Evolutionary conservation across 2,888 invertebrate species (phyloP), one percentile per base, ranked within the genome.

Genomic region (Lycophotia porphyrea): DNA sequence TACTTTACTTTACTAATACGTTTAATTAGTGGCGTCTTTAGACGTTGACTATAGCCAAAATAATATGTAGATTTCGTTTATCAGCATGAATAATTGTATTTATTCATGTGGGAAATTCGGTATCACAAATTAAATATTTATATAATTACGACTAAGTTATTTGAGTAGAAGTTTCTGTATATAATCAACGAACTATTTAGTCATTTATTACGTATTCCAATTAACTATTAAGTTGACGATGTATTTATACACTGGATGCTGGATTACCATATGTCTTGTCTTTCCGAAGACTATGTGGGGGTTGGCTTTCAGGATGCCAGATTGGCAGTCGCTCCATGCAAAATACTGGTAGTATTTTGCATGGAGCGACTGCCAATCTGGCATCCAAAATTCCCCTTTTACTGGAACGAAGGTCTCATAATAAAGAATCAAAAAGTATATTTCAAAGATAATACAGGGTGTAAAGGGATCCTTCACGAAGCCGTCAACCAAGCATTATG

Each of bases 1-100:
- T 24, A 75, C 18, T n/a, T n/a, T n/a, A n/a, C n/a, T n/a, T n/a
- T n/a, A 39, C 34, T 61, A 31, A 72, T 31, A 74, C 31, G 5
- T 47, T 76, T 31, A 36, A n/a, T 21, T 44, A 52, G 5, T 42
- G 44, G 68, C 49, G 61, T 52, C 75, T 61, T 27, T 36, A n/a
- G 13, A 27, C 39, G 31, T 52, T 36, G 8, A 34, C 24, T 8
- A 63, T 36, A 24, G 13, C 47, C 27, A 34, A 49, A 18, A 39
- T 70, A 36, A 24, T 49, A 71, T 76, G 71, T 49, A 64, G 39
- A 71, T 65, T 18, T 42, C 13, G 4, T 11, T 60, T 65, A 65
- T 72, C 65, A 71, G 77, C 42, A 34, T 78, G 15, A 60, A 61
- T 60, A 71, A 39, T 39, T 63, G 39, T 39, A 65, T 70, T 63